Conservation (phyloP, 2,113 vertebrate species). For the Balaenoptera acutorostrata region DNA sequence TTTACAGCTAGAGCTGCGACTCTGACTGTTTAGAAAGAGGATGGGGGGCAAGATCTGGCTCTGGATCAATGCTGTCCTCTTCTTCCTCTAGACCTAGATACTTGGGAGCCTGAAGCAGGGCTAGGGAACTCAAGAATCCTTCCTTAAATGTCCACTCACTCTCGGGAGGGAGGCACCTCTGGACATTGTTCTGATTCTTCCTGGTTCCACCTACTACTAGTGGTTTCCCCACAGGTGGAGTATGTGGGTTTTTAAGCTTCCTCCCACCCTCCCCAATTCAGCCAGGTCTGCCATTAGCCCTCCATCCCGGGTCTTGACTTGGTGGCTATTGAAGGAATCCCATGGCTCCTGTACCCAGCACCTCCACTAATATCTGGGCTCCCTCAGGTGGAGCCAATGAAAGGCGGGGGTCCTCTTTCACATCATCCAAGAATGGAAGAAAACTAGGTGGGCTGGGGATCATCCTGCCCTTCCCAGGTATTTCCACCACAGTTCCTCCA, state of each 20-base stretch:
- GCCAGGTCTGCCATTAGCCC: not conserved
- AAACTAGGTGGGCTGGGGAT: not conserved
- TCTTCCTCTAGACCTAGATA: not conserved
- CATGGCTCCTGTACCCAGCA: too few species aligned
- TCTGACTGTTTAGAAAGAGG: conserved; percentile 54
- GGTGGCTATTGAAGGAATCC: not conserved
- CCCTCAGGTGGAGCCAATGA: not conserved
- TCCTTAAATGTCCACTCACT: not conserved
- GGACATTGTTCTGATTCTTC: not conserved
- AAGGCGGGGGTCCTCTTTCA: not conserved
- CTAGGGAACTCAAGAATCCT: not conserved
- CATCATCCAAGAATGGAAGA: not conserved
- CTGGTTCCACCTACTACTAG: not conserved
- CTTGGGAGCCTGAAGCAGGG: not conserved
- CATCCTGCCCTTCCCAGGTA: not conserved
- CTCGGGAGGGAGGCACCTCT: not conserved
- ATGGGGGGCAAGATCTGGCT: conserved; percentile 64
- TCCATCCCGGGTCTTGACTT: not conserved
- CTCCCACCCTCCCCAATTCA: not conserved
- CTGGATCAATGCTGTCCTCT: conserved; percentile 13
- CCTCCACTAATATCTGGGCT: not conserved
- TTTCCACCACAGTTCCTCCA: not conserved
- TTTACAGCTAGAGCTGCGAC: conserved; percentile 71
- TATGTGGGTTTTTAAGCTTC: not conserved
- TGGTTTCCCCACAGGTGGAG: not conserved